Base-by-base conservation (phyloP, 2,888 invertebrate genomes). In the Heliconius charithonia region DNA sequence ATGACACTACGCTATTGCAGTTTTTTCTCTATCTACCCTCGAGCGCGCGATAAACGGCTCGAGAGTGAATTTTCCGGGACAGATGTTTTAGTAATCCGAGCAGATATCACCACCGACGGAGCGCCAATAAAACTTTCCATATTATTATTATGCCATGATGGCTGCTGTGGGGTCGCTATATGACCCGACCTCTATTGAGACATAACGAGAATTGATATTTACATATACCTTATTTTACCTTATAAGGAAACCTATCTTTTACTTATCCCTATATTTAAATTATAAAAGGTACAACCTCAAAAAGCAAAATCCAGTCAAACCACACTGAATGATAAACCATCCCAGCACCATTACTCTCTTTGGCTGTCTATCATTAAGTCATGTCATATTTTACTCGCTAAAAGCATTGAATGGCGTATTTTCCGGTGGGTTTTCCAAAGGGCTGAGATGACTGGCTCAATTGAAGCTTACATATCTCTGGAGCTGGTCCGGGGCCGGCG, bases 1-100 rank as follows among this genome's bases (percentile, higher is more conserved):
- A 94, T 94, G 94, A 94, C 93, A 93, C 92, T 92, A 89, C 91
- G 92, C 92, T 94, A 94, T 93, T 94, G 95, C 94, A 94, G 91
- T 93, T 93, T 93, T 93, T 94, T 93, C 91, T 91, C 89, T 90
- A 92, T 92, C 93, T 93, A 90, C 93, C 93, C 93, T 91, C 91
- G 86, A 90, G 89, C 86, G 86, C 85, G 87, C 92, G 91, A 91
- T 91, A 91, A 92, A 90, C 85, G 90, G 83, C 86, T 90, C 87
- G 89, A 93, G 92, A 93, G 94, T 92, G 93, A 93, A 94, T 94
- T 94, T 94, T 93, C 94, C 93, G 93, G 90, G 92, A 93, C 94
- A 94, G 94, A 94, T 94, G 94, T 93, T 93, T 92, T 91, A 92
- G 93, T 90, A 91, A 92, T 92, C 90, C 90, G 85, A 86, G 82